Evolutionary conservation across 2,113 vertebrate genomes (phyloP).

Genomic region (Hydrochoerus hydrochaeris): DNA sequence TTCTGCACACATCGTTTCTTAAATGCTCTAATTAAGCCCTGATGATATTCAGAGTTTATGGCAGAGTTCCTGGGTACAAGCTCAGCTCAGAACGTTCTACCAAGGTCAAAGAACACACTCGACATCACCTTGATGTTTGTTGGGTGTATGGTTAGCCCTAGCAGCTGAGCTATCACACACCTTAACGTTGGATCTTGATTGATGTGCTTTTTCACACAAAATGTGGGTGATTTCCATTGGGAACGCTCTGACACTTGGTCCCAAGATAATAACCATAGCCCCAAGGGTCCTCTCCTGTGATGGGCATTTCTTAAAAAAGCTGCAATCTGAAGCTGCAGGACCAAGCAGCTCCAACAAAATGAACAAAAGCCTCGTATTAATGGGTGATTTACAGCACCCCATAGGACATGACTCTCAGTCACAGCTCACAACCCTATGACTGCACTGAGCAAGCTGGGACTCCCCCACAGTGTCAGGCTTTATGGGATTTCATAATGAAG

Average conservation of each 20-base stretch:
- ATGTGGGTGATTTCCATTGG: neutral
- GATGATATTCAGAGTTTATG: neutral
- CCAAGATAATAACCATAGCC: neutral
- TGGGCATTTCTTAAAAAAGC: neutral
- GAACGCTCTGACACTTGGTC: neutral
- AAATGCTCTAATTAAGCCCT: neutral
- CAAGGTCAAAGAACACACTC: neutral
- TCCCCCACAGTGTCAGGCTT: neutral
- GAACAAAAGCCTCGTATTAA: neutral
- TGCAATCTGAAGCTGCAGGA: neutral
- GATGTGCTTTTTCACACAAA: neutral
- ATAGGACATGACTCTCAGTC: neutral
- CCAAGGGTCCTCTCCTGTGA: neutral
- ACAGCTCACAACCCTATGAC: neutral
- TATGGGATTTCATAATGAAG: neutral
- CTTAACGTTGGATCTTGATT: neutral
- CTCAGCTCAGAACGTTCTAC: neutral
- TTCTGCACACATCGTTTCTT: neutral
- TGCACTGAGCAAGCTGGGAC: neutral
- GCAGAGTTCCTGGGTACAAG: neutral
- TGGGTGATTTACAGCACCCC: neutral
- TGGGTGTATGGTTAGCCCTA: neutral
- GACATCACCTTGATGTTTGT: neutral
- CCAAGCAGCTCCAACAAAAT: neutral
- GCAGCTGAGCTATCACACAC: neutral